Evolutionary conservation across 2,113 vertebrate genomes (phyloP).

Genomic region (Clupea harengus): DNA sequence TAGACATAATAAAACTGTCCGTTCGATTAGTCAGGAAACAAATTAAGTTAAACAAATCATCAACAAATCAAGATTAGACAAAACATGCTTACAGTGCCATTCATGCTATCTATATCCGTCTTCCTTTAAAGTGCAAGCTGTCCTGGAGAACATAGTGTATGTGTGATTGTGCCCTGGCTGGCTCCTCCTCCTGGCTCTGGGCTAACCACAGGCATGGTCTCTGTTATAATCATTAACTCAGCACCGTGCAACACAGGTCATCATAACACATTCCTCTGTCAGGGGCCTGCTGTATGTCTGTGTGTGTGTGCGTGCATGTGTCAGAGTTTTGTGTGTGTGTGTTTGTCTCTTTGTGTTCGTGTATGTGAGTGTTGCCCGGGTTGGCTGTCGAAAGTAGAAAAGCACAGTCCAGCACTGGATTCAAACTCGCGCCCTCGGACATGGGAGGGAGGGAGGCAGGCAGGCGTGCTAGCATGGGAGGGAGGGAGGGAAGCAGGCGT

Average conservation of each 20-base stretch:
- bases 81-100: background rate
- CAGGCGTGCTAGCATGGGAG: background rate
- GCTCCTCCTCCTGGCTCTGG: slow-evolving; percentile 6
- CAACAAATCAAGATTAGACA: background rate
- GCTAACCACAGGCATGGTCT: slow-evolving; percentile 28
- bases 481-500: too few relatives aligned
- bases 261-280: slow-evolving; percentile 54
- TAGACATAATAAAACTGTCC: background rate
- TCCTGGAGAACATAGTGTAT: background rate
- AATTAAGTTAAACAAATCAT: too few relatives aligned
- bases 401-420: too few relatives aligned
- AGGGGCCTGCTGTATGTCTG: slow-evolving; percentile 31
- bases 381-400: too few relatives aligned
- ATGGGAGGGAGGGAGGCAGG: too few relatives aligned
- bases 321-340: background rate
- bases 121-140: background rate
- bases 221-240: slow-evolving; percentile 55
- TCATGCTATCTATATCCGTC: background rate
- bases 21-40: too few relatives aligned
- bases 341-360: background rate
- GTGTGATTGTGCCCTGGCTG: background rate
- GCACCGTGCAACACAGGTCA: slow-evolving; percentile 26
- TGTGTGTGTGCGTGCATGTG: background rate
- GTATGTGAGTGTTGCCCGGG: background rate
- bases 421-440: too few relatives aligned